phyloP scores from a whole-genome alignment of 2,797 vertebrate species.

The Chaunax sp. region DNA sequence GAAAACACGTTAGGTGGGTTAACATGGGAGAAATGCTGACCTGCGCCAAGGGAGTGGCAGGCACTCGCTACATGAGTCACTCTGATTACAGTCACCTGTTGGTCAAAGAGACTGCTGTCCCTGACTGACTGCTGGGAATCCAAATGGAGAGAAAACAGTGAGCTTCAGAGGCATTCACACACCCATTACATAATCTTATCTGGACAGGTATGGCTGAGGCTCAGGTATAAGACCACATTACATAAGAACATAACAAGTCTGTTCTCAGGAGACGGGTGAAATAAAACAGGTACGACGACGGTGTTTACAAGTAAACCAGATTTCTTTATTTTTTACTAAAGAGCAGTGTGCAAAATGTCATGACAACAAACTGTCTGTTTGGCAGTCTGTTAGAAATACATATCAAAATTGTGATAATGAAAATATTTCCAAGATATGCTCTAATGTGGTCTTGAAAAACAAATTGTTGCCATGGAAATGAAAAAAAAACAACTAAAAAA shows the following conservation, averaged over 20 bases:
- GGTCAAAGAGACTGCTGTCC: constrained; percentile 18
- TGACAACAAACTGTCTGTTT: too few relatives aligned
- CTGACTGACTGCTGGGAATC: constrained; percentile 18
- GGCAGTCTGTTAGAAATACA: too few relatives aligned
- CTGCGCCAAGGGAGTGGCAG: constrained; percentile 60
- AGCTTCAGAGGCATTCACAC: constrained; percentile 6
- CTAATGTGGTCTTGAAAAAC: too few relatives aligned
- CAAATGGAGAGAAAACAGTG: not conserved
- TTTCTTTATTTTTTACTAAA: not conserved
- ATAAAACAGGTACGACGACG: not conserved
- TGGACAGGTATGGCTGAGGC: constrained; percentile 6
- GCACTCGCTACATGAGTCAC: constrained; percentile 58
- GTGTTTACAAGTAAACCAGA: not conserved
- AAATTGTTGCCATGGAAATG: too few relatives aligned
- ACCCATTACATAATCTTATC: constrained; percentile 12
- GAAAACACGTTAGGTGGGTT: constrained; percentile 5
- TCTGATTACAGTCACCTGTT: constrained; percentile 10
- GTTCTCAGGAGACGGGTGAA: not conserved
- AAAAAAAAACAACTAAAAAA: too few relatives aligned
- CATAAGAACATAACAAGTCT: not conserved
- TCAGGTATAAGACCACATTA: too few relatives aligned
- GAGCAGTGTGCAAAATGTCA: not conserved
- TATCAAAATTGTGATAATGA: too few relatives aligned
- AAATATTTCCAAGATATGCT: too few relatives aligned
- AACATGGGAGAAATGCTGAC: constrained; percentile 34